Evolutionary conservation across 1,140 invertebrate genomes (phyloP).

Genomic region (Metopolophium dirhodum): DNA sequence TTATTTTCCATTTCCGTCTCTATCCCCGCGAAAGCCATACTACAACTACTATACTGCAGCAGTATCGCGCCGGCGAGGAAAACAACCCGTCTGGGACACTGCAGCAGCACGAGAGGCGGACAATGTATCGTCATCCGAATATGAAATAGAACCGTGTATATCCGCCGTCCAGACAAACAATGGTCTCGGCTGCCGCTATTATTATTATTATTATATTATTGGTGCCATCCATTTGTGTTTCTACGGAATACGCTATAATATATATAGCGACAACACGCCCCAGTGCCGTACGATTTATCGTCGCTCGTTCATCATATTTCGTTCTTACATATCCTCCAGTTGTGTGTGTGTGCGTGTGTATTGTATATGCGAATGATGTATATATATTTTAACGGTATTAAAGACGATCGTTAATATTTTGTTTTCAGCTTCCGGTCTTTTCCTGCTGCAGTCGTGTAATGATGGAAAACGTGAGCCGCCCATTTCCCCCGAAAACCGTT

Average conservation of each 20-base stretch:
- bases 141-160: slow-evolving; percentile 41
- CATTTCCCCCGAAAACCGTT: background rate
- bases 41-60: too few species aligned
- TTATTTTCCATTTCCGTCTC: slow-evolving; percentile 30
- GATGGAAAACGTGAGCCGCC: background rate
- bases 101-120: slow-evolving; percentile 18
- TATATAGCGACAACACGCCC: slow-evolving; percentile 31
- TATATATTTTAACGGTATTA: slow-evolving; percentile 32
- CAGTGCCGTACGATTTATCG: slow-evolving; percentile 35
- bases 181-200: slow-evolving; percentile 34
- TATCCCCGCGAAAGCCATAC: background rate
- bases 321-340: background rate
- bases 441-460: background rate
- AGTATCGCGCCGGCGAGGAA: background rate
- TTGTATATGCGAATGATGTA: background rate
- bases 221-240: slow-evolving; percentile 46
- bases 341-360: background rate
- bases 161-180: slow-evolving; percentile 51
- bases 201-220: slow-evolving; percentile 41
- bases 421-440: slow-evolving; percentile 31
- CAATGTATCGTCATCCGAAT: slow-evolving; percentile 35
- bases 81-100: slow-evolving; percentile 23
- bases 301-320: slow-evolving; percentile 42
- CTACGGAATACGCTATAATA: background rate
- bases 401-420: slow-evolving; percentile 43